These are phyloP conservation scores for Clarias gariepinus DNA, from an alignment of 2,113 vertebrate species.

Conservation along the genomic window DNA sequence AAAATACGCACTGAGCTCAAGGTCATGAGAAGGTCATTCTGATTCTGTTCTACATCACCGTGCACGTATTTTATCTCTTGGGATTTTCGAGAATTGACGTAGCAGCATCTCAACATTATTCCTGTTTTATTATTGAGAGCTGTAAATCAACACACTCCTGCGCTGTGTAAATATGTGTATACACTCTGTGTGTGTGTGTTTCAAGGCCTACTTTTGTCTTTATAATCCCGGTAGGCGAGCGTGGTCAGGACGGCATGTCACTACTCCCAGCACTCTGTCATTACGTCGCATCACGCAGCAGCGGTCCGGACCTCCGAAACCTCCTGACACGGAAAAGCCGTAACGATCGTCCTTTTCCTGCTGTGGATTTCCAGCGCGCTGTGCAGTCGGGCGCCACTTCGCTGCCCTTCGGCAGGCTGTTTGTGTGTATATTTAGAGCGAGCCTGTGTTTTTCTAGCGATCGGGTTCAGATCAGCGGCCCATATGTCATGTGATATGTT, in stretches of 20 bases:
- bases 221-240: slow-evolving; percentile 72
- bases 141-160: too few species aligned
- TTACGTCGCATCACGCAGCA: slow-evolving; percentile 66
- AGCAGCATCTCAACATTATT: neutral
- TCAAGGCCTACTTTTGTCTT: slow-evolving; percentile 46
- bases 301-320: slow-evolving; percentile 34
- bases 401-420: neutral
- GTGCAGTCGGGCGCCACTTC: neutral
- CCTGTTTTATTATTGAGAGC: too few species aligned
- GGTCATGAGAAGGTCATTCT: too few species aligned
- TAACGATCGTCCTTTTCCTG: neutral
- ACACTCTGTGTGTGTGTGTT: too few species aligned
- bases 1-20: neutral
- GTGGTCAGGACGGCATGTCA: slow-evolving; percentile 67
- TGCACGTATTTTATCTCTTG: too few species aligned
- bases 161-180: too few species aligned
- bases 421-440: slow-evolving; percentile 25
- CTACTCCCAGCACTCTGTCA: slow-evolving; percentile 72
- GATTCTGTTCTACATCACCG: too few species aligned
- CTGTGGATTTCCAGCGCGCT: neutral
- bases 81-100: too few species aligned
- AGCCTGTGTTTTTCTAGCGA: neutral
- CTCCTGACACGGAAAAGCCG: slow-evolving; percentile 1
- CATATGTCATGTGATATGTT: neutral
- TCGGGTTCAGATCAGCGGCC: neutral